These are phyloP conservation scores for Scomber japonicus DNA, from an alignment of 2,113 vertebrate species.

Conservation along the genomic window DNA sequence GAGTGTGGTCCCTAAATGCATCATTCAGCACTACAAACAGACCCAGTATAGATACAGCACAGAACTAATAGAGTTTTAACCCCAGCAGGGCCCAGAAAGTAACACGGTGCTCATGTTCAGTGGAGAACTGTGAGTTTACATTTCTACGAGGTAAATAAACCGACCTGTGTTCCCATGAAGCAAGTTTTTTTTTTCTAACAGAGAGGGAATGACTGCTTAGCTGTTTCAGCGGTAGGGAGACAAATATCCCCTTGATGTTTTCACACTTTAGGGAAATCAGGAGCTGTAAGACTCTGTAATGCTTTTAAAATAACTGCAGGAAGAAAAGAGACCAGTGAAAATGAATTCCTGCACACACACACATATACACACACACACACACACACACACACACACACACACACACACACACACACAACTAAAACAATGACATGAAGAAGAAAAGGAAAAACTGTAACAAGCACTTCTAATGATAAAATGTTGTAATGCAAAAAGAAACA, in stretches of 20 bases:
- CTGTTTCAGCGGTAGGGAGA: neutral
- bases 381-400: too few species aligned
- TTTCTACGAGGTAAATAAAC: neutral
- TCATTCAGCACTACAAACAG: neutral
- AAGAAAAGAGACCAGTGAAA: neutral
- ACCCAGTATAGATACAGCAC: neutral
- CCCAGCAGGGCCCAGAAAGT: neutral
- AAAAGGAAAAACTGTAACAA: neutral
- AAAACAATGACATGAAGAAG: too few species aligned
- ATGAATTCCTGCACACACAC: too few species aligned
- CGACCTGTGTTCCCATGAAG: neutral
- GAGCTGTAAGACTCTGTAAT: neutral
- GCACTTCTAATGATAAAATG: neutral
- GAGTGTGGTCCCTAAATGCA: neutral
- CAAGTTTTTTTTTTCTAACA: neutral
- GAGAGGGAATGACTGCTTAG: neutral
- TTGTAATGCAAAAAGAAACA: neutral
- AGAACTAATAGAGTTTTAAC: neutral
- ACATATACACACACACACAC: too few species aligned
- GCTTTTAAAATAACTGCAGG: neutral
- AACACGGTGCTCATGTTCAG: neutral
- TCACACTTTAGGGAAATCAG: neutral
- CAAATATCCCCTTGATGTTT: neutral
- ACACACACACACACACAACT: too few species aligned
- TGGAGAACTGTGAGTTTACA: slow-evolving; percentile 5